A percentile compares a stretch with the other conserved stretches of the same genome.
Evolutionary conservation across 2,888 invertebrate species (phyloP).

Genomic region (Agapetus fuscipes): DNA sequence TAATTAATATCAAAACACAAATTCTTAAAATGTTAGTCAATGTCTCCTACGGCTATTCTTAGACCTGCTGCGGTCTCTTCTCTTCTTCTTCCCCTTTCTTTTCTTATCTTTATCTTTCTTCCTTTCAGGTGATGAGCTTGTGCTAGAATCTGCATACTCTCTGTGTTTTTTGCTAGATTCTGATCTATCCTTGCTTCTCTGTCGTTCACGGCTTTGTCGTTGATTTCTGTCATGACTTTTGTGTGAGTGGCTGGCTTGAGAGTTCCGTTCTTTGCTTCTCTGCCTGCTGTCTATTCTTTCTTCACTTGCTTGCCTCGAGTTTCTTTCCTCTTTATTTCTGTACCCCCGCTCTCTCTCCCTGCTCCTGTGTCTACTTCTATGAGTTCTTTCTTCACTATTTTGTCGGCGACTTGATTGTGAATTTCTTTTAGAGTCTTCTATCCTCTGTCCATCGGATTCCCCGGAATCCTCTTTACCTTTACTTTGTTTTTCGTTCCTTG

Average conservation of each 20-base stretch:
- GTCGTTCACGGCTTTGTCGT: background rate
- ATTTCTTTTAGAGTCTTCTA: too few relatives aligned
- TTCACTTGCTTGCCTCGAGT: background rate
- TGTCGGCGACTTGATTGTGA: conserved; percentile 23
- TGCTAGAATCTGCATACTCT: conserved; percentile 10
- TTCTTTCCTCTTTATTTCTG: too few relatives aligned
- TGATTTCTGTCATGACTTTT: too few relatives aligned
- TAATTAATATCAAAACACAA: too few relatives aligned
- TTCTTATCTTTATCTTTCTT: conserved; percentile 47
- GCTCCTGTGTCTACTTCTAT: background rate
- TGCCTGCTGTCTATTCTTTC: too few relatives aligned
- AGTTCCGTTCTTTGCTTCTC: too few relatives aligned
- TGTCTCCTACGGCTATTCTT: conserved; percentile 29
- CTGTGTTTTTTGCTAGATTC: background rate
- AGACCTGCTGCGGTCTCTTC: conserved; percentile 42
- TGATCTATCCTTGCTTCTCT: background rate
- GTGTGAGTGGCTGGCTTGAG: too few relatives aligned
- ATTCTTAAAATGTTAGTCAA: too few relatives aligned
- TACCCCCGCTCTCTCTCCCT: too few relatives aligned
- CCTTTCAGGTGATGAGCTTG: conserved; percentile 31
- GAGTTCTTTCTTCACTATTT: conserved; percentile 21
- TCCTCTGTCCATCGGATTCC: too few relatives aligned
- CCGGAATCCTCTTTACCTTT: too few relatives aligned
- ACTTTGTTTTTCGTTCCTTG: conserved; percentile 17
- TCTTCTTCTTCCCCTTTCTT: conserved; percentile 48